Base-by-base conservation (phyloP, 2,888 invertebrate genomes). In the Pandemis cinnamomeana region DNA sequence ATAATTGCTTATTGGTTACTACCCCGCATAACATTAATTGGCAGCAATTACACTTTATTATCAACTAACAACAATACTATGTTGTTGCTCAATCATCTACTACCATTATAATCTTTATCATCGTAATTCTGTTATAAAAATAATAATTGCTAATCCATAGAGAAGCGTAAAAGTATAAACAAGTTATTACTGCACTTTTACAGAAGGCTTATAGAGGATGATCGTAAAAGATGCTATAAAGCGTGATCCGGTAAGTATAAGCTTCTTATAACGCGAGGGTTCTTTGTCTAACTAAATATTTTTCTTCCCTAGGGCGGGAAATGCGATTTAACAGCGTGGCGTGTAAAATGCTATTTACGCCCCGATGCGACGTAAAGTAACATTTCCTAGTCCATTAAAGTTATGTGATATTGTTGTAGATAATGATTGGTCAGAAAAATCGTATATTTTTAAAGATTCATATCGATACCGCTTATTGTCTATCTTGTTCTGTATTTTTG, bases 221-320 rank as follows among this genome's bases (percentile, higher is more conserved):
- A 48, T 67, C 62, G 58, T 46, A 61, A 71, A 61, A 68, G 20
- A 51, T 46, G 62, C 60, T 41, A 58, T 60, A 13, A 60, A 72
- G 63, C 51, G 67, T 48, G 13, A 15, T 41, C 44, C 68, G 61
- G 72, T 69, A 73, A 70, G 78, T 75, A 67, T 68, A 64, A 62
- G 51, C 64, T 20, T 41, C n/a, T 41, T 41, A 3, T 61, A 27
- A 10, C 27, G 15, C 27, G 41, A 61, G 61, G 61, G 61, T 41
- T 61, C n/a, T 41, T 7, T 61, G 13, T 36, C 8, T 4, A 4
- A 0, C 8, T 20, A 20, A 55, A n/a, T 0, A 6, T 51, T 51
- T 48, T 5, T 51, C 1, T 51, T 51, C n/a, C 13, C 5, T n/a
- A 51, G 13, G 51, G n/a, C 11, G 7, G n/a, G 6, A 51, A 51